phyloP scores from a whole-genome alignment of 2,797 vertebrate genomes.

The Argentina silus region DNA sequence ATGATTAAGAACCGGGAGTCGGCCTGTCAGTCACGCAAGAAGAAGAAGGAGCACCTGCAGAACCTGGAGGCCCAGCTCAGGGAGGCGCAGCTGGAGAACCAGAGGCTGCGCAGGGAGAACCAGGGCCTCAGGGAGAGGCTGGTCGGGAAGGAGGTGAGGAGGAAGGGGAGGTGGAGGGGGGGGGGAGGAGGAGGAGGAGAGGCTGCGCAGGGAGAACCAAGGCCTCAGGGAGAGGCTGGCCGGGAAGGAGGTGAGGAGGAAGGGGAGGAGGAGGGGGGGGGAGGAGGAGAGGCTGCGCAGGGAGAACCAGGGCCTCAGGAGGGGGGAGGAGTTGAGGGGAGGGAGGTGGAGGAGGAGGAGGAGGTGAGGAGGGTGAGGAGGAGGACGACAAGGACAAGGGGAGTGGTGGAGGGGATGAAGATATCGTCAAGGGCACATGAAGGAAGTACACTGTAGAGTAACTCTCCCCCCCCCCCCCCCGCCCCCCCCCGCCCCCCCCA shows the following conservation, averaged over 20 bases:
- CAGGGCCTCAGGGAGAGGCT: slow-evolving; percentile 82
- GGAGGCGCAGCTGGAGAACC: slow-evolving; percentile 86
- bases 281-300: no score
- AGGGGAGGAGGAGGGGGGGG: not conserved
- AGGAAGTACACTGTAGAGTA: no score
- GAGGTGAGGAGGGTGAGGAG: not conserved
- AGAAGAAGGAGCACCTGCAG: slow-evolving; percentile 94
- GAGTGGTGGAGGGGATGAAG: not conserved
- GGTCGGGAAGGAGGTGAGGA: slow-evolving; percentile 76
- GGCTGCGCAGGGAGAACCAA: slow-evolving; percentile 76
- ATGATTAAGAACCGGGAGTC: slow-evolving; percentile 96
- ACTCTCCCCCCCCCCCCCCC: not conserved
- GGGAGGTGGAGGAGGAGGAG: not conserved
- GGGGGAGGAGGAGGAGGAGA: not conserved
- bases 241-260: slow-evolving; percentile 71
- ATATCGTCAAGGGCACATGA: not conserved
- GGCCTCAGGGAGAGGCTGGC: slow-evolving; percentile 82
- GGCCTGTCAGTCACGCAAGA: slow-evolving; percentile 89
- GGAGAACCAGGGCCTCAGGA: no score
- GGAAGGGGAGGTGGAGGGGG: not conserved
- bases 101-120: slow-evolving; percentile 85
- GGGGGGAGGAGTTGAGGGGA: no score
- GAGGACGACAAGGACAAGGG: not conserved
- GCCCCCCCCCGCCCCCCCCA: slow-evolving; percentile 37
- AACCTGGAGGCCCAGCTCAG: slow-evolving; percentile 85